Evolutionary conservation across 2,797 vertebrate species (phyloP).

Genomic region (Crocodylus rhombifer): DNA sequence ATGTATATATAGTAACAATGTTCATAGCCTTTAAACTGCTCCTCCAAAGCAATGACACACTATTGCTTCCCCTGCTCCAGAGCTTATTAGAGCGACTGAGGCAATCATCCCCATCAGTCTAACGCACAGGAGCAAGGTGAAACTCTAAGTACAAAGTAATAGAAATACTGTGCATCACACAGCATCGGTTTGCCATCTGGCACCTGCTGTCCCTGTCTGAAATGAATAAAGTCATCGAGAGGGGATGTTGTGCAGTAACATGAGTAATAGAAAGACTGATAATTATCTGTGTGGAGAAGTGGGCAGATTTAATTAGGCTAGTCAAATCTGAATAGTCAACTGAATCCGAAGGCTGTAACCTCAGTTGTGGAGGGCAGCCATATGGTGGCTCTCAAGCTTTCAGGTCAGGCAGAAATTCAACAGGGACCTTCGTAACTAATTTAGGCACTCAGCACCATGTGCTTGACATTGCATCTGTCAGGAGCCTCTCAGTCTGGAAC

Average conservation of each 20-base stretch:
- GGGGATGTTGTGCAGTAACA: constrained; percentile 68
- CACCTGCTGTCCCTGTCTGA: constrained; percentile 77
- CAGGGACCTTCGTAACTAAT: constrained; percentile 26
- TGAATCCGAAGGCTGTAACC: constrained; percentile 59
- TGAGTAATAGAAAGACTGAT: constrained; percentile 77
- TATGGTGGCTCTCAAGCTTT: constrained; percentile 33
- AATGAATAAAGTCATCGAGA: constrained; percentile 76
- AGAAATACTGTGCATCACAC: constrained; percentile 56
- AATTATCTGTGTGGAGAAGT: constrained; percentile 71
- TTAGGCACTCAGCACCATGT: background rate
- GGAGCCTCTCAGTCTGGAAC: background rate
- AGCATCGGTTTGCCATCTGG: constrained; percentile 77
- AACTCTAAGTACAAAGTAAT: constrained; percentile 69
- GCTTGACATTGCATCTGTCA: constrained; percentile 33
- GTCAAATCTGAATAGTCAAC: constrained; percentile 71
- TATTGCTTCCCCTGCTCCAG: constrained; percentile 65
- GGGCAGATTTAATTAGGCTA: constrained; percentile 76
- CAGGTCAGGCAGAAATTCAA: constrained; percentile 35
- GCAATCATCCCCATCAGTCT: constrained; percentile 54
- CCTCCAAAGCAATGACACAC: constrained; percentile 44
- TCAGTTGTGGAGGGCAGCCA: constrained; percentile 29
- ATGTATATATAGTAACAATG: constrained; percentile 39
- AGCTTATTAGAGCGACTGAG: constrained; percentile 63
- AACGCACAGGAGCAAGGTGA: constrained; percentile 73
- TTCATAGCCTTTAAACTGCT: constrained; percentile 70